Percentiles rank a stretch among this genome's conserved stretches.
Conservation (phyloP, 2,113 vertebrate species). For the Microtus pennsylvanicus region DNA sequence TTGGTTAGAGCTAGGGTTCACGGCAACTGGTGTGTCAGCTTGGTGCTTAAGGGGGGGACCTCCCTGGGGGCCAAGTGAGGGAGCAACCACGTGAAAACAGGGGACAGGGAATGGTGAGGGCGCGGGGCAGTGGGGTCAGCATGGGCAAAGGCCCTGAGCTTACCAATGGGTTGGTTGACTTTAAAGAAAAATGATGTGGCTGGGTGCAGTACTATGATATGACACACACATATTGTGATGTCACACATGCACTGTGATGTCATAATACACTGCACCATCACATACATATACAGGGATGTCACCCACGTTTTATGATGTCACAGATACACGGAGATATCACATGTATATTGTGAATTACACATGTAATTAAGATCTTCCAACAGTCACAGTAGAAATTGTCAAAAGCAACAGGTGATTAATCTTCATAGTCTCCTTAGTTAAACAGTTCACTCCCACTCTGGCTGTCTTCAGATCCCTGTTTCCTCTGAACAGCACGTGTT, state of each 20-base stretch:
- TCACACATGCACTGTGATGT: accelerated
- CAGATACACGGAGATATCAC: accelerated
- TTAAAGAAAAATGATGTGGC: neutral
- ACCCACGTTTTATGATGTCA: neutral
- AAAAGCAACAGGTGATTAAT: neutral
- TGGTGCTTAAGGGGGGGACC: no score
- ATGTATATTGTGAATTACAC: accelerated
- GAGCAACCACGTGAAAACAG: neutral
- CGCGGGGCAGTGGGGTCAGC: neutral
- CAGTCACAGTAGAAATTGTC: accelerated
- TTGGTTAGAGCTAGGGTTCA: accelerated
- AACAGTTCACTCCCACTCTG: neutral
- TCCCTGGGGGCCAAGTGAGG: neutral
- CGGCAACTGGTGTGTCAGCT: no score
- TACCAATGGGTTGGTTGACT: accelerated
- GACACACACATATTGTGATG: neutral
- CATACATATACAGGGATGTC: neutral
- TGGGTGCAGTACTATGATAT: neutral
- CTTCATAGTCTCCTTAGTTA: neutral
- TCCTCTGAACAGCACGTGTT: neutral
- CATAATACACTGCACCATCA: neutral
- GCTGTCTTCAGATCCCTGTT: neutral
- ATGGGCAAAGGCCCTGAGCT: neutral
- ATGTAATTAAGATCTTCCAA: accelerated
- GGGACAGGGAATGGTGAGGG: accelerated